Evolutionary conservation across 1,140 invertebrate species (phyloP).

Genomic region (Sesamia nonagrioides): DNA sequence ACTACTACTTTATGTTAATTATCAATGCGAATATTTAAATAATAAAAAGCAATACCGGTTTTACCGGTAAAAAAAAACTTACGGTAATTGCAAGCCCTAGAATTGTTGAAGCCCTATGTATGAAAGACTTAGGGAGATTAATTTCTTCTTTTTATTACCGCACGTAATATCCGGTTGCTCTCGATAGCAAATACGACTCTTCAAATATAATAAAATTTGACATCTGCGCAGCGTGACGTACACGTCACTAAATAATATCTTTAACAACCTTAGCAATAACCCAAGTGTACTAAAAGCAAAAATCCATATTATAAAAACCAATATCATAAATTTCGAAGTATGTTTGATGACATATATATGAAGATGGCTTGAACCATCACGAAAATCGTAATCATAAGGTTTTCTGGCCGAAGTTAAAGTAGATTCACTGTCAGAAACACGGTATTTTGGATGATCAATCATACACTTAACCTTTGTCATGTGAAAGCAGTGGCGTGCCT

Average conservation of each 20-base stretch:
- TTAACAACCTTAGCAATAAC: constrained; percentile 43
- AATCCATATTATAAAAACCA: neutral
- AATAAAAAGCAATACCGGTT: too few relatives aligned
- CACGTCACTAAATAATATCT: constrained; percentile 21
- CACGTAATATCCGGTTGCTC: constrained; percentile 67
- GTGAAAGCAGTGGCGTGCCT: too few relatives aligned
- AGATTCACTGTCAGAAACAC: too few relatives aligned
- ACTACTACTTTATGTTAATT: too few relatives aligned
- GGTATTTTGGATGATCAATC: too few relatives aligned
- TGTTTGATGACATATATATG: neutral
- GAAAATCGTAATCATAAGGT: too few relatives aligned
- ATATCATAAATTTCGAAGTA: neutral
- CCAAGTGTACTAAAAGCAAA: constrained; percentile 6
- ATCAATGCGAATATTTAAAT: too few relatives aligned
- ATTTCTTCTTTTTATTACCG: constrained; percentile 62
- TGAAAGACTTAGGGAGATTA: constrained; percentile 45
- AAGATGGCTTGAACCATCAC: neutral
- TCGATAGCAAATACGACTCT: constrained; percentile 67
- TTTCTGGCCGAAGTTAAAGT: too few relatives aligned
- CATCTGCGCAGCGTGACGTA: constrained; percentile 26
- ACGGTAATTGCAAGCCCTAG: too few relatives aligned
- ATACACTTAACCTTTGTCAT: too few relatives aligned
- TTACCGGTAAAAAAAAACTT: too few relatives aligned
- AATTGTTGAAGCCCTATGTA: constrained; percentile 18
- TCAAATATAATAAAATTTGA: constrained; percentile 74